A percentile compares a stretch with the other conserved stretches of the same genome.
Conservation (phyloP, 1,140 invertebrate genomes). For the Meloidogyne exigua region DNA sequence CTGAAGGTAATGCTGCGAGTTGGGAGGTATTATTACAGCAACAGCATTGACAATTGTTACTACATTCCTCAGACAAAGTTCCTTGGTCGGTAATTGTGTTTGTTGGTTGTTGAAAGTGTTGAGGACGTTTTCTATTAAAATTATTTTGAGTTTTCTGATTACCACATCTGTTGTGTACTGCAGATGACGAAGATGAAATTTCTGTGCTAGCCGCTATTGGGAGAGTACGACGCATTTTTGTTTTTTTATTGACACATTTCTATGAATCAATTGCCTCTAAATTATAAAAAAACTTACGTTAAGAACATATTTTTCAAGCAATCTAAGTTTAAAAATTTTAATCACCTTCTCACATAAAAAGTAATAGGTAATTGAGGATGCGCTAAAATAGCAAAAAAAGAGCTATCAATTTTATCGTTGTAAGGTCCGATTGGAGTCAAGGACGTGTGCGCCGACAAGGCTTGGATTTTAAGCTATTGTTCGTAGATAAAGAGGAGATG, state of each 20-base stretch:
- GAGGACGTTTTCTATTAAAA: background rate
- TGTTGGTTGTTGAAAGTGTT: background rate
- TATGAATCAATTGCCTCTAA: background rate
- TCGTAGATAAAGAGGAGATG: background rate
- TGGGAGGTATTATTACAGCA: background rate
- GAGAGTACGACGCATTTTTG: background rate
- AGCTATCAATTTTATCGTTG: constrained; percentile 1
- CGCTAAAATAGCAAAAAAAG: background rate
- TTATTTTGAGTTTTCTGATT: background rate
- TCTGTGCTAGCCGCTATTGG: background rate
- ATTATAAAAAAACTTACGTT: background rate
- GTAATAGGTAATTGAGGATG: background rate
- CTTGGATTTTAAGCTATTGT: no score
- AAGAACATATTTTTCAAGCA: no score
- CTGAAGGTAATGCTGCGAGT: background rate
- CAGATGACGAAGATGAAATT: background rate
- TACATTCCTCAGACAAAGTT: background rate
- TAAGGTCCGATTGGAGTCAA: background rate
- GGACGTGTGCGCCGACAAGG: background rate
- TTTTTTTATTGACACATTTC: background rate
- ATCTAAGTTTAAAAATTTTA: no score
- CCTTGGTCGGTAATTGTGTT: background rate
- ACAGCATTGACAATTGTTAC: background rate
- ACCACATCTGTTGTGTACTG: background rate
- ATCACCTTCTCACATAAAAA: background rate